Evolutionary conservation across 2,113 vertebrate species (phyloP).

Genomic region (Grantiella picta): DNA sequence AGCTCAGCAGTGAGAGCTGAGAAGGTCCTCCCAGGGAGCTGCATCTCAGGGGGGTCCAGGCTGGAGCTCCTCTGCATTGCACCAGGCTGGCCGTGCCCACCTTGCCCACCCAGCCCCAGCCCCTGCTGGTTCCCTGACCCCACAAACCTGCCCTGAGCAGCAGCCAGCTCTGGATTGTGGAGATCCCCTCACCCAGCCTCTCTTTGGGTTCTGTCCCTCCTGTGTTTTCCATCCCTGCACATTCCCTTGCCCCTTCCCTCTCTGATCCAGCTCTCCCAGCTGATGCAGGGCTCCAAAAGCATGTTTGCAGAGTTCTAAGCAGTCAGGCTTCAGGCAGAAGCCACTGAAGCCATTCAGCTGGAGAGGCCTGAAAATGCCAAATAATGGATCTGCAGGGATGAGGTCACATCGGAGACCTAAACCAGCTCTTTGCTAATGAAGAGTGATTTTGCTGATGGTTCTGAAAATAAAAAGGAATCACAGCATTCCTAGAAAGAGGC

Average conservation of each 20-base stretch:
- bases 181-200: not conserved
- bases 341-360: not conserved
- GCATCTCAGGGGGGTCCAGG: not conserved
- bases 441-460: not conserved
- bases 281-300: not conserved
- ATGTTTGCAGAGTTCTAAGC: not conserved
- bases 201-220: not conserved
- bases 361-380: not conserved
- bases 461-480: not conserved
- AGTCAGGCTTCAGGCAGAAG: not conserved
- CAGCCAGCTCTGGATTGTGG: not conserved
- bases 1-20: not conserved
- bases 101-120: not conserved
- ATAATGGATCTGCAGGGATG: not conserved
- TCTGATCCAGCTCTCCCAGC: not conserved
- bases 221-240: not conserved
- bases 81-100: not conserved
- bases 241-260: not conserved
- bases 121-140: not conserved
- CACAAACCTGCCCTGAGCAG: accelerated
- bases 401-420: not conserved
- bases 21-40: not conserved
- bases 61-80: not conserved
- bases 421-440: not conserved
- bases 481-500: not conserved